Evolutionary conservation across 2,888 invertebrate genomes (phyloP), one percentile per base, ranked within the genome.

Genomic region (Trissolcus japonicus): DNA sequence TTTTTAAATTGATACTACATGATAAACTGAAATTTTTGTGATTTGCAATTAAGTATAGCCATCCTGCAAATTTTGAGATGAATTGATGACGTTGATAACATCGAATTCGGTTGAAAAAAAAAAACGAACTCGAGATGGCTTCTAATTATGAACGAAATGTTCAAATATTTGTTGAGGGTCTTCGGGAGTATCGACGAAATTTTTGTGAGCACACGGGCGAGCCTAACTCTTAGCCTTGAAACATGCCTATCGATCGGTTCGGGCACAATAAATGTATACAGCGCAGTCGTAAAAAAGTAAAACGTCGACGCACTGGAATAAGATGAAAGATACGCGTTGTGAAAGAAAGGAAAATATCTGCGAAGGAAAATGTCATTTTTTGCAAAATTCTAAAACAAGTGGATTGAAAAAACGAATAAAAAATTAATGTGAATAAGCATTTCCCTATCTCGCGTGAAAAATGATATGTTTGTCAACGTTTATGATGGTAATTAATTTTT

Each of bases 241-340:
- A 75, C 74, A 68, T 59, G 59, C 57, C 68, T 67, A 75, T 75
- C 63, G 75, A 75, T 75, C 75, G 68, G 63, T 68, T 54, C 55
- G 50, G 50, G 16, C 67, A 68, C 74, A 63, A 74, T 67, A 68
- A 67, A 68, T 48, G 74, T 68, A 67, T 57, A 67, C 62, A 74
- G 53, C 74, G 61, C 56, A 53, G 62, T 62, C 68, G 57, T 56
- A 68, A 61, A 68, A 75, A 68, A 75, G 74, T 29, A 63, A 66
- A 75, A 75, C 53, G 25, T 25, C 25, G 57, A 71, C 48, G 61
- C 40, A 46, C 46, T 6, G 19, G 11, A 51, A 16, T 11, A 51
- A 68, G 69, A 76, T 76, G 62, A 76, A 61, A 66, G 69, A 65
- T 76, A 60, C 65, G 76, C 55, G 62, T 54, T 41, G 48, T 54